Percentiles rank a stretch among this genome's conserved stretches.
These are phyloP conservation scores for Drosophila pandora DNA, from an alignment of 1,140 invertebrate genomes.

Conservation along the genomic window DNA sequence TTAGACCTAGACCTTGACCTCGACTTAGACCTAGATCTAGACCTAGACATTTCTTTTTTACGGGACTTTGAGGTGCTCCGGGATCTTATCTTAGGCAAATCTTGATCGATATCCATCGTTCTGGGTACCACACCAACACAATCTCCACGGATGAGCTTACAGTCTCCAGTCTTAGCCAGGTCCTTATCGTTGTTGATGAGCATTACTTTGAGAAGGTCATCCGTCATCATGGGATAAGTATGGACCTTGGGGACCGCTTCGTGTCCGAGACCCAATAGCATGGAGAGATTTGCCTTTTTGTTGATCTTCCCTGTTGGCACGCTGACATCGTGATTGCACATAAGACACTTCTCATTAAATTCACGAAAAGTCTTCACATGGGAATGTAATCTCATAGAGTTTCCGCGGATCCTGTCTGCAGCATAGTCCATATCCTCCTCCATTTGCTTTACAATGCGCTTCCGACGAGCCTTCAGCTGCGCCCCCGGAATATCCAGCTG, in stretches of 20 bases:
- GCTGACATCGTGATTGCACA: not conserved
- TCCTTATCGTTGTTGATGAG: not conserved
- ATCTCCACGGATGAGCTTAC: not conserved
- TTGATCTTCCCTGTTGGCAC: not conserved
- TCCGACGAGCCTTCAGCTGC: not conserved
- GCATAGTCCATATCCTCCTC: slow-evolving; percentile 43
- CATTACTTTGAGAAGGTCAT: slow-evolving; percentile 8
- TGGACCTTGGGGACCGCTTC: not conserved
- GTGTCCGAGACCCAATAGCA: slow-evolving; percentile 4
- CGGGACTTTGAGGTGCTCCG: too few relatives aligned
- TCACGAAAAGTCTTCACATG: not conserved
- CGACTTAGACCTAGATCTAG: too few relatives aligned
- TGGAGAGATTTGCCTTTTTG: not conserved
- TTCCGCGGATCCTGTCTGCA: slow-evolving; percentile 2
- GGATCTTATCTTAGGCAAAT: too few relatives aligned
- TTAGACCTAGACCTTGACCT: too few relatives aligned
- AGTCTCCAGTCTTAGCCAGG: slow-evolving; percentile 2
- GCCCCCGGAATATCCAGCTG: not conserved
- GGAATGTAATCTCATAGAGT: not conserved
- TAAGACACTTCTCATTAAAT: not conserved
- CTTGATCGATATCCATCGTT: too few relatives aligned
- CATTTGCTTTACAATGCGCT: slow-evolving; percentile 25
- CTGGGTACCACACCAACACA: not conserved
- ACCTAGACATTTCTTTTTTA: too few relatives aligned
- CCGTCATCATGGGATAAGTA: not conserved